A percentile compares a stretch with the other conserved stretches of the same genome.
These are phyloP conservation scores for Hydriomena furcata DNA, from an alignment of 2,888 invertebrate species.

Conservation along the genomic window DNA sequence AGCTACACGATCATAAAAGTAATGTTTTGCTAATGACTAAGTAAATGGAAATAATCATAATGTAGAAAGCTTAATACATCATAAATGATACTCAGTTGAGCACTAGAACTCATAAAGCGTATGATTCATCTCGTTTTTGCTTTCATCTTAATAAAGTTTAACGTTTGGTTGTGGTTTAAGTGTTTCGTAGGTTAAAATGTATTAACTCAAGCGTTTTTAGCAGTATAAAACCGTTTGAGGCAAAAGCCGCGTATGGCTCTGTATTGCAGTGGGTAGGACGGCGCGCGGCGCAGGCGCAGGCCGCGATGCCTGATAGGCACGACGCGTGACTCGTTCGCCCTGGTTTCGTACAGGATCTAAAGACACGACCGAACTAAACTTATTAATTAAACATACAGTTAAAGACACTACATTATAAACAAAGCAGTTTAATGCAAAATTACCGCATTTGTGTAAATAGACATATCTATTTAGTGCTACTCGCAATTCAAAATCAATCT, in stretches of 20 bases:
- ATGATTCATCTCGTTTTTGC: slow-evolving; percentile 43
- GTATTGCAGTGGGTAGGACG: slow-evolving; percentile 17
- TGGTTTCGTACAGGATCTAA: slow-evolving; percentile 74
- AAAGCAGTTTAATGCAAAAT: slow-evolving; percentile 17
- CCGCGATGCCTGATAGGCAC: slow-evolving; percentile 62
- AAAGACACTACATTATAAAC: slow-evolving; percentile 39
- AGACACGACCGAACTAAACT: slow-evolving; percentile 57
- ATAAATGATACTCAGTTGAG: slow-evolving; percentile 38
- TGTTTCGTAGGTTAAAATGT: background rate
- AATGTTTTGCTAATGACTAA: slow-evolving; percentile 30
- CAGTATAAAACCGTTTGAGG: slow-evolving; percentile 1
- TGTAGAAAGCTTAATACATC: slow-evolving; percentile 50
- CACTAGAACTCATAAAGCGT: slow-evolving; percentile 44
- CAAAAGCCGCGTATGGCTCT: slow-evolving; percentile 24
- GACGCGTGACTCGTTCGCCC: slow-evolving; percentile 78
- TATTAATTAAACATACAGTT: slow-evolving; percentile 69
- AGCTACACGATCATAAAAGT: slow-evolving; percentile 28
- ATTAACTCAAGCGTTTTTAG: background rate
- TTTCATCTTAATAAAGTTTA: slow-evolving; percentile 43
- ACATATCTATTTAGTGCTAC: too few species aligned
- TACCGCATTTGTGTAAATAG: slow-evolving; percentile 1
- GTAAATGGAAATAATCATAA: slow-evolving; percentile 38
- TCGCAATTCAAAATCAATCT: background rate
- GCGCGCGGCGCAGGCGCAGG: slow-evolving; percentile 37
- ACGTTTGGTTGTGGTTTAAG: slow-evolving; percentile 38